Conservation (phyloP, 2,888 invertebrate species). For the Eudemis profundana region DNA sequence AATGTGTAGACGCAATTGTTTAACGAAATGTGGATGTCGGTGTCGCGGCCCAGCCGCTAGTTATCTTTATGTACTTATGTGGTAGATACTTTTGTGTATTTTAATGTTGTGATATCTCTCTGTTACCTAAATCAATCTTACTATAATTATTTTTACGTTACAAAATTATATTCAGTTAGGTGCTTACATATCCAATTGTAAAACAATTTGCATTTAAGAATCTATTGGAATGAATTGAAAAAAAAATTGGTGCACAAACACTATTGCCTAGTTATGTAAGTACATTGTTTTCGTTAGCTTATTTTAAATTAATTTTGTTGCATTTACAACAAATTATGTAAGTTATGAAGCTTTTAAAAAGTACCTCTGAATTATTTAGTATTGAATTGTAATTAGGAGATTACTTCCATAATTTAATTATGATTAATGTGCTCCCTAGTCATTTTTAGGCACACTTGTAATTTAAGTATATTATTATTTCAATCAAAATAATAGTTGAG, state of each 20-base stretch:
- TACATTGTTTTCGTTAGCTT: conserved; percentile 47
- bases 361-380: conserved; percentile 44
- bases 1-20: conserved; percentile 24
- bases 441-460: conserved; percentile 41
- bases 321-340: conserved; percentile 60
- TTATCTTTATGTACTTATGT: conserved; percentile 49
- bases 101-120: conserved; percentile 66
- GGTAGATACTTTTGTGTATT: conserved; percentile 52
- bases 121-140: conserved; percentile 47
- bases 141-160: conserved; percentile 48
- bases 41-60: conserved; percentile 52
- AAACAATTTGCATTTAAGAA: conserved; percentile 66
- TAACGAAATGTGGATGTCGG: conserved; percentile 30
- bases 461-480: conserved; percentile 24
- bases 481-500: not conserved
- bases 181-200: conserved; percentile 63
- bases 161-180: conserved; percentile 51
- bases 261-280: conserved; percentile 51
- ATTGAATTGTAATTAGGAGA: conserved; percentile 45
- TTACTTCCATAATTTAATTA: conserved; percentile 51
- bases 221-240: conserved; percentile 43
- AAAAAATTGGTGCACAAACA: conserved; percentile 60
- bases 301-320: conserved; percentile 62
- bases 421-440: conserved; percentile 42
- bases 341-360: conserved; percentile 44